A percentile compares a stretch with the other conserved stretches of the same genome.
Conservation (phyloP, 2,888 invertebrate species). For the Stratiomys singularior region DNA sequence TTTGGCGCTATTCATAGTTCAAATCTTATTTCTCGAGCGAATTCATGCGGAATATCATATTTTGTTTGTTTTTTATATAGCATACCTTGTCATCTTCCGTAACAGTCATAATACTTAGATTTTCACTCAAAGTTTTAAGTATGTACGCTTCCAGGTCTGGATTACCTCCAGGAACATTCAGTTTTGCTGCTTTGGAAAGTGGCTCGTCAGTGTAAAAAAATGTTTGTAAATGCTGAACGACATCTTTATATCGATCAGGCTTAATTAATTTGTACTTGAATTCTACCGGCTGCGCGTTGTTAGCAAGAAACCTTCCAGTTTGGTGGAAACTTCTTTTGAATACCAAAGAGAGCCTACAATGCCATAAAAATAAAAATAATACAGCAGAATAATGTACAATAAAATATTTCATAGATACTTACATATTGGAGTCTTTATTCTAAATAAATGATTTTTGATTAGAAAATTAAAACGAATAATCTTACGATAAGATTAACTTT, state of each 20-base stretch:
- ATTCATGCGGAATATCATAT: no score
- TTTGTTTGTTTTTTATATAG: no score
- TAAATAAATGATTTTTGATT: not conserved
- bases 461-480: not conserved
- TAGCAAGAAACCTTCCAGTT: not conserved
- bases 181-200: constrained; percentile 2
- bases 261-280: not conserved
- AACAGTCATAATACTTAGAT: constrained; percentile 2
- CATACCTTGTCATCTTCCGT: constrained; percentile 15
- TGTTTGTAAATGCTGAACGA: not conserved
- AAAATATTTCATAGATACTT: not conserved
- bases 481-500: not conserved
- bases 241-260: not conserved
- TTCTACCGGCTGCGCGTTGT: not conserved
- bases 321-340: not conserved
- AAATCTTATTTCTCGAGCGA: no score
- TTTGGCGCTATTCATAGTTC: no score
- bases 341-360: not conserved
- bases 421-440: not conserved
- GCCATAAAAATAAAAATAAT: not conserved
- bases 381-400: not conserved
- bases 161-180: not conserved
- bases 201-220: constrained; percentile 24
- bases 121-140: not conserved
- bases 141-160: constrained; percentile 10